phyloP scores from a whole-genome alignment of 1,140 invertebrate species.

The Cecropterus lyciades region DNA sequence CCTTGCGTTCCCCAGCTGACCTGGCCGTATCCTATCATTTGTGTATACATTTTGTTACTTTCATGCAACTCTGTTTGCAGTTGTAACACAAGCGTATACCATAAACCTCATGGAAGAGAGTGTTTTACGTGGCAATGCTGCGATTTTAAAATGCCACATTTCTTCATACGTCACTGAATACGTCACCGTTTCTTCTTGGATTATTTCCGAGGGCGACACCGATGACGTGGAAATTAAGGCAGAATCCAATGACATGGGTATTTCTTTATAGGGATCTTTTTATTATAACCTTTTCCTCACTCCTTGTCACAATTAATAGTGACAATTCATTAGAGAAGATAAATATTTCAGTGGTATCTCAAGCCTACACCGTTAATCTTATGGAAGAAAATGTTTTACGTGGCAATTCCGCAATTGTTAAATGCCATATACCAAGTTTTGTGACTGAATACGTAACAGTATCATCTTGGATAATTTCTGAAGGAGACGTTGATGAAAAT shows the following conservation, averaged over 20 bases:
- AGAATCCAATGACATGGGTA: conserved; percentile 73
- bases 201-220: conserved; percentile 87
- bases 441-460: conserved; percentile 92
- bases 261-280: conserved; percentile 32
- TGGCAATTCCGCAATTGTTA: conserved; percentile 93
- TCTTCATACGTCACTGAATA: conserved; percentile 96
- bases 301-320: conserved; percentile 14
- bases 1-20: background rate
- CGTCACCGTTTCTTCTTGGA: conserved; percentile 93
- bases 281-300: conserved; percentile 12
- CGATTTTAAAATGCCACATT: conserved; percentile 96
- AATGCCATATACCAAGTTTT: conserved; percentile 94
- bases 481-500: conserved; percentile 80
- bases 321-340: conserved; percentile 5
- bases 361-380: conserved; percentile 93
- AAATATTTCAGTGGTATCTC: conserved; percentile 91
- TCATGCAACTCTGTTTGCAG: conserved; percentile 85
- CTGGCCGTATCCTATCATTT: conserved; percentile 31
- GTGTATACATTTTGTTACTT: conserved; percentile 19
- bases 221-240: conserved; percentile 83
- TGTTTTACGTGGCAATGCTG: conserved; percentile 94
- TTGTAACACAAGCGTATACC: conserved; percentile 94
- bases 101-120: conserved; percentile 96
- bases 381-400: conserved; percentile 94
- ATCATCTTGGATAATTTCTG: conserved; percentile 92